A percentile compares a stretch with the other conserved stretches of the same genome.
Evolutionary conservation across 2,888 invertebrate species (phyloP).

Genomic region (Phymatocera aterrima): DNA sequence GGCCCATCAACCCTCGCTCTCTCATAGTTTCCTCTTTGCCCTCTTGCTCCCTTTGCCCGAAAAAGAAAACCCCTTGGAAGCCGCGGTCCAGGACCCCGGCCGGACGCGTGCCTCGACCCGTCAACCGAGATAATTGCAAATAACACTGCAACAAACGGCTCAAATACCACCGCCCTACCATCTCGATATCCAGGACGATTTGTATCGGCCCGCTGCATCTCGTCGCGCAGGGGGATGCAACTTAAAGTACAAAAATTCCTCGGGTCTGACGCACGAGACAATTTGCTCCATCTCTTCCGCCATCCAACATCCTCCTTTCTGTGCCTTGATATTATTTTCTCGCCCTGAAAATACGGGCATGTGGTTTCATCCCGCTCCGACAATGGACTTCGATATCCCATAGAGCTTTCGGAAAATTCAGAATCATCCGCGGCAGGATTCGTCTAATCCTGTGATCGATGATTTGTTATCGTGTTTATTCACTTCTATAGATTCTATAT

Average conservation of each 20-base stretch:
- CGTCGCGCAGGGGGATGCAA: slow-evolving; percentile 18
- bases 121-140: slow-evolving; percentile 73
- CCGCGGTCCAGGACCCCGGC: slow-evolving; percentile 53
- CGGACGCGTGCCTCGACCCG: slow-evolving; percentile 69
- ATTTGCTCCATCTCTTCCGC: neutral
- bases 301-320: neutral
- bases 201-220: slow-evolving; percentile 39
- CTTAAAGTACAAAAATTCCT: slow-evolving; percentile 38
- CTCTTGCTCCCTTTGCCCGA: slow-evolving; percentile 32
- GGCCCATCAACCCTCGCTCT: slow-evolving; percentile 69
- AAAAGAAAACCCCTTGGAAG: slow-evolving; percentile 48
- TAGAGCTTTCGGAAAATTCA: neutral
- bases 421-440: neutral
- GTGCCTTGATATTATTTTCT: neutral
- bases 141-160: slow-evolving; percentile 72
- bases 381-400: neutral
- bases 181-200: slow-evolving; percentile 56
- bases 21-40: slow-evolving; percentile 29
- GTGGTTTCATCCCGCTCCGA: neutral
- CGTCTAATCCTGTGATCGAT: neutral
- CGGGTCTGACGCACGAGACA: slow-evolving; percentile 19
- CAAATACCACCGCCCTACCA: slow-evolving; percentile 57
- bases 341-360: neutral
- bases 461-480: neutral
- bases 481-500: neutral